These are phyloP conservation scores for Hemistola chrysoprasaria DNA, from an alignment of 2,888 invertebrate genomes.

Conservation along the genomic window DNA sequence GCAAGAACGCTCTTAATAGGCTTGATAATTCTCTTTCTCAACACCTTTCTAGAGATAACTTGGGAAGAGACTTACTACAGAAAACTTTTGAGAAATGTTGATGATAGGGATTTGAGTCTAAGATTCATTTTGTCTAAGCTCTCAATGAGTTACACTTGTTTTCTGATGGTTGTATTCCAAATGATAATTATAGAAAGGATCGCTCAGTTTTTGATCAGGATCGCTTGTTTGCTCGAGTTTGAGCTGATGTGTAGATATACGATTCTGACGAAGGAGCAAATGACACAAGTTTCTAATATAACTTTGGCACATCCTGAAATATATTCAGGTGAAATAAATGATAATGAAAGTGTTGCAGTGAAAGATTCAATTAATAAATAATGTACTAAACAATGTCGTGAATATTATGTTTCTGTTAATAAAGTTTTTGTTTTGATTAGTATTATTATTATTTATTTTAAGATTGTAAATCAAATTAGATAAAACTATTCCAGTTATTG, in stretches of 20 bases:
- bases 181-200: slow-evolving; percentile 53
- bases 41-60: slow-evolving; percentile 46
- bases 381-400: no score
- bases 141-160: slow-evolving; percentile 43
- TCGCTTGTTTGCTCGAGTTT: slow-evolving; percentile 59
- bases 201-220: slow-evolving; percentile 37
- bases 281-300: slow-evolving; percentile 24
- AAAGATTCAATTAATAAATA: no score
- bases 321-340: no score
- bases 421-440: not conserved
- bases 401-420: not conserved
- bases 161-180: slow-evolving; percentile 45
- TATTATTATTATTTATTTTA: no score
- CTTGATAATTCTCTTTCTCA: slow-evolving; percentile 34
- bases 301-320: not conserved
- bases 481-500: no score
- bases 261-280: slow-evolving; percentile 43
- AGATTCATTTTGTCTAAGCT: slow-evolving; percentile 49
- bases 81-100: slow-evolving; percentile 34
- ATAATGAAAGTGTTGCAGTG: no score
- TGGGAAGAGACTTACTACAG: slow-evolving; percentile 41
- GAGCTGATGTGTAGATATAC: slow-evolving; percentile 65
- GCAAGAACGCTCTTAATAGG: slow-evolving; percentile 33
- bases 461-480: no score
- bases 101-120: slow-evolving; percentile 33